Conservation (phyloP, 2,113 vertebrate species). For the Nicator chloris region DNA sequence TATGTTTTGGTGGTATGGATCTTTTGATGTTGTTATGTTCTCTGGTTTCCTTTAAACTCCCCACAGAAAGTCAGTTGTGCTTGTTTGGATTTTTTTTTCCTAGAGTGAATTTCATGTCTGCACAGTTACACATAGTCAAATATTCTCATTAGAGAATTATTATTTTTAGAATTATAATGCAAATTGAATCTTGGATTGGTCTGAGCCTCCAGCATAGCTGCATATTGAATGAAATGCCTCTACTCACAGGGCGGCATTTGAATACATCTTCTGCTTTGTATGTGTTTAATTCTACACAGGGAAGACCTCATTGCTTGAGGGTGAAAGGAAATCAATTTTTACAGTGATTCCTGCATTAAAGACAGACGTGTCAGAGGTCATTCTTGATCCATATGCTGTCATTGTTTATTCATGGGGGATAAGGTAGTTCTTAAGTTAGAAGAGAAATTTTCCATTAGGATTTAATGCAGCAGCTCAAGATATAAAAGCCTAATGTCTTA, state of each 20-base stretch:
- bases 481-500: conserved; percentile 43
- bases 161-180: conserved; percentile 63
- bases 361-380: conserved; percentile 29
- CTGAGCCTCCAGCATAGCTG: conserved; percentile 58
- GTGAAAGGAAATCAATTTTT: conserved; percentile 59
- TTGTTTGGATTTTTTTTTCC: background rate
- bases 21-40: background rate
- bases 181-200: conserved; percentile 56
- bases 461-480: conserved; percentile 49
- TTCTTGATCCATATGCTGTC: conserved; percentile 52
- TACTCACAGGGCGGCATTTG: background rate
- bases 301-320: conserved; percentile 38
- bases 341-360: conserved; percentile 55
- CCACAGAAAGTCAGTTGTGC: background rate
- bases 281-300: conserved; percentile 44
- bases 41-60: background rate
- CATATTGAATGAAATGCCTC: conserved; percentile 50
- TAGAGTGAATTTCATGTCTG: conserved; percentile 3
- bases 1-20: background rate
- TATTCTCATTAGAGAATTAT: conserved; percentile 61
- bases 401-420: conserved; percentile 65
- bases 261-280: conserved; percentile 24
- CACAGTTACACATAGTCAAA: conserved; percentile 12
- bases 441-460: conserved; percentile 61
- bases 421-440: conserved; percentile 52